Percentiles rank a stretch among this genome's conserved stretches.
phyloP scores from a whole-genome alignment of 2,797 vertebrate genomes.

The Neoniphon sammara region DNA sequence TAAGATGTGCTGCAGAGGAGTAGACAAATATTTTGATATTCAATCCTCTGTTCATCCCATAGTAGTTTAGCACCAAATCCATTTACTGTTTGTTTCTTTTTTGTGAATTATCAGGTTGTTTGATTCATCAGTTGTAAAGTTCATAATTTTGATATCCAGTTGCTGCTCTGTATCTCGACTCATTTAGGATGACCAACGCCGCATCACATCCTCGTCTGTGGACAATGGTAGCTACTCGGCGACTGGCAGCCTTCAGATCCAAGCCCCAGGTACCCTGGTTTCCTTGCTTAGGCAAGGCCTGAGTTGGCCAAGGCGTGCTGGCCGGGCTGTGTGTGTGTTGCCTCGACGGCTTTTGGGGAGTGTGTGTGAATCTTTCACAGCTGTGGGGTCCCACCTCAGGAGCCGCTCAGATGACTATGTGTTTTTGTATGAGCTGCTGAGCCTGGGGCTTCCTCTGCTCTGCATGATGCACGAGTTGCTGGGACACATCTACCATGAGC shows the following conservation, averaged over 20 bases:
- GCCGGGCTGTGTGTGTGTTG: slow-evolving; percentile 84
- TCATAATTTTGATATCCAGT: not conserved
- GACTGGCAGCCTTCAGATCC: slow-evolving; percentile 78
- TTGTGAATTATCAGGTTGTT: not conserved
- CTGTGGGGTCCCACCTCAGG: slow-evolving; percentile 85
- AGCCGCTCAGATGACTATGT: slow-evolving; percentile 89
- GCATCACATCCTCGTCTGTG: slow-evolving; percentile 53
- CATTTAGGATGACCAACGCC: slow-evolving; percentile 77
- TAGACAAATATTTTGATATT: too few species aligned
- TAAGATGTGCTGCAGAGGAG: too few species aligned
- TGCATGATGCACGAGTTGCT: slow-evolving; percentile 90
- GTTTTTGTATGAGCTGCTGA: slow-evolving; percentile 93
- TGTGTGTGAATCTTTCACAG: slow-evolving; percentile 83
- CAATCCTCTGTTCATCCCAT: not conserved
- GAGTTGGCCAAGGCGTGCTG: slow-evolving; percentile 87
- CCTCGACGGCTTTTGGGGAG: slow-evolving; percentile 85
- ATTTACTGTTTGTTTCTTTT: not conserved
- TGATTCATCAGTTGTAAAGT: not conserved
- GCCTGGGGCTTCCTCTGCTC: slow-evolving; percentile 90
- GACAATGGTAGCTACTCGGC: slow-evolving; percentile 74
- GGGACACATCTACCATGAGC: slow-evolving; percentile 88
- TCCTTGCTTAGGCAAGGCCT: slow-evolving; percentile 89
- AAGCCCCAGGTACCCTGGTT: slow-evolving; percentile 93
- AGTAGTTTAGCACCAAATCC: not conserved
- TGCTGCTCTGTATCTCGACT: not conserved